Percentiles rank a stretch among this genome's conserved stretches.
phyloP scores from a whole-genome alignment of 2,113 vertebrate species.

The Oxyruncus cristatus region DNA sequence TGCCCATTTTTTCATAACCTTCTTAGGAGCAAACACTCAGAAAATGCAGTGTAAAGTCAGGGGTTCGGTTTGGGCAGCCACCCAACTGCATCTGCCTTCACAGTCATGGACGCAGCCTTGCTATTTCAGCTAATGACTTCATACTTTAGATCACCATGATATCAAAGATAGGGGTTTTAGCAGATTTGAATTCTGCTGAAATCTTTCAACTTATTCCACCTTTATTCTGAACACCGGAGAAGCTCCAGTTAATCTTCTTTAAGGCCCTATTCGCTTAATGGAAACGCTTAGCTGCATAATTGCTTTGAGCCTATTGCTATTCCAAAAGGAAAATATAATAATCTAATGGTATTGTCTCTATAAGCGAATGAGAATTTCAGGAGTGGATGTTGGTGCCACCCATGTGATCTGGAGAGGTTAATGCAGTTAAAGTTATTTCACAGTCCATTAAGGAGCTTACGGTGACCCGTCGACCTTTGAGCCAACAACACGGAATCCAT shows the following conservation, averaged over 20 bases:
- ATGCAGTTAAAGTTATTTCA: conserved; percentile 99
- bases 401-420: conserved; percentile 97
- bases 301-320: conserved; percentile 80
- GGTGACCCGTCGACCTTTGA: conserved; percentile 93
- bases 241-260: conserved; percentile 81
- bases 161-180: conserved; percentile 35
- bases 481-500: conserved; percentile 98
- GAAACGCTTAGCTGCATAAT: conserved; percentile 84
- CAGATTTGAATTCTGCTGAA: conserved; percentile 56
- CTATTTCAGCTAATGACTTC: conserved; percentile 19
- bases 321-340: conserved; percentile 85
- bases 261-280: conserved; percentile 80
- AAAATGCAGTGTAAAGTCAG: neutral
- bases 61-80: neutral
- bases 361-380: conserved; percentile 86
- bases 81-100: neutral
- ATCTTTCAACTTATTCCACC: conserved; percentile 56
- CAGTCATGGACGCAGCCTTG: neutral
- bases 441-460: conserved; percentile 99
- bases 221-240: conserved; percentile 42
- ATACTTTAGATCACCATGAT: conserved; percentile 28
- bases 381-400: conserved; percentile 86
- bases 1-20: neutral
- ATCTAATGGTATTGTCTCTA: conserved; percentile 91
- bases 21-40: neutral